These are phyloP conservation scores for Pecten maximus DNA, from an alignment of 2,888 invertebrate genomes.

Conservation along the genomic window DNA sequence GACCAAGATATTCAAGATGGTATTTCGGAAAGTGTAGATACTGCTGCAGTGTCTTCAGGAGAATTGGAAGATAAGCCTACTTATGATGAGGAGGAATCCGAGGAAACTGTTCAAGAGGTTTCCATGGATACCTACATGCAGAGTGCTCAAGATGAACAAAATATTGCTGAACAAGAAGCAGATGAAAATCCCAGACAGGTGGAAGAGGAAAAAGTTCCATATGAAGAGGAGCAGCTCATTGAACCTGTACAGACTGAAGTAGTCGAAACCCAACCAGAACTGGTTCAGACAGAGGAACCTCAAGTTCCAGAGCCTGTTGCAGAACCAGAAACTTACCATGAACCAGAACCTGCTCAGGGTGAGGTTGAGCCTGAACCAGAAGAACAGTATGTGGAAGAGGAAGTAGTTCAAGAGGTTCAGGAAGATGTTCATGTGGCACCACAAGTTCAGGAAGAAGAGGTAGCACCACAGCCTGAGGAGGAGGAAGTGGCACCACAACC, in stretches of 20 bases:
- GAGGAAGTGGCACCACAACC: constrained; percentile 27
- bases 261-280: constrained; percentile 25
- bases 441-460: constrained; percentile 47
- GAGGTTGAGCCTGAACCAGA: constrained; percentile 36
- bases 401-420: constrained; percentile 13
- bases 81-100: not conserved
- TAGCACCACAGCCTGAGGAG: constrained; percentile 26
- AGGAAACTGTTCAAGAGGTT: constrained; percentile 16
- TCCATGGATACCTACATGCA: constrained; percentile 22
- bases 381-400: constrained; percentile 35
- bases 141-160: not conserved
- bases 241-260: constrained; percentile 5
- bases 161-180: constrained; percentile 35
- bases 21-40: not conserved
- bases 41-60: constrained; percentile 3
- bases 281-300: constrained; percentile 1
- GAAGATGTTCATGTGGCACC: constrained; percentile 38
- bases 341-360: constrained; percentile 36
- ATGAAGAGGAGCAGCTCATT: constrained; percentile 37
- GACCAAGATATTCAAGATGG: constrained; percentile 40
- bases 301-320: constrained; percentile 16
- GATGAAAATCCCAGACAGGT: constrained; percentile 29
- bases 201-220: constrained; percentile 38
- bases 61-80: constrained; percentile 35
- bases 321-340: constrained; percentile 19